These are phyloP conservation scores for Spatula clypeata DNA, from an alignment of 2,797 vertebrate species.

Conservation along the genomic window DNA sequence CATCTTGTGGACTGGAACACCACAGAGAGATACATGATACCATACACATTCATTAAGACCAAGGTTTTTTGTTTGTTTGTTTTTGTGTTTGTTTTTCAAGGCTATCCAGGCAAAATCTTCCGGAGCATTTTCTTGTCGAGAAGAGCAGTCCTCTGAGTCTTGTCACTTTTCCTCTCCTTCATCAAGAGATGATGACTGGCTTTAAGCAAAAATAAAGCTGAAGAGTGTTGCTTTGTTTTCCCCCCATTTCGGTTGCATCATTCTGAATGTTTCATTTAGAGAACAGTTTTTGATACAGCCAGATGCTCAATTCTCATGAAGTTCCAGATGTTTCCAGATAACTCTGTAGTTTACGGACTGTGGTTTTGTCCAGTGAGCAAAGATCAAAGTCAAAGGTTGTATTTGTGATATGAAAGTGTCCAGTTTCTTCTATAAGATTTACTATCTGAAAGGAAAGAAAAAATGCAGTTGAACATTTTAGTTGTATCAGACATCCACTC, in stretches of 20 bases:
- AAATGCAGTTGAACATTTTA: neutral
- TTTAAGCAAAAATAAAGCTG: constrained; percentile 85
- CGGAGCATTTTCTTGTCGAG: constrained; percentile 86
- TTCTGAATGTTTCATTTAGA: constrained; percentile 82
- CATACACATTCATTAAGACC: constrained; percentile 91
- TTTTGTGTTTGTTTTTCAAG: constrained; percentile 88
- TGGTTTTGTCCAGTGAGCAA: constrained; percentile 97
- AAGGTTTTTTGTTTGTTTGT: constrained; percentile 75
- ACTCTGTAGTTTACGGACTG: constrained; percentile 98
- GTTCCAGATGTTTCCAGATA: constrained; percentile 95
- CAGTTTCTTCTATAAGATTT: constrained; percentile 99
- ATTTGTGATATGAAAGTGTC: constrained; percentile 99
- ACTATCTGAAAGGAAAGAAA: constrained; percentile 89
- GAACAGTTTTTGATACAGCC: constrained; percentile 83
- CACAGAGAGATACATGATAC: constrained; percentile 86
- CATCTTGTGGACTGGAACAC: constrained; percentile 87
- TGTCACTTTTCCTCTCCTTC: constrained; percentile 81
- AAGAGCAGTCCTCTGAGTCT: constrained; percentile 85
- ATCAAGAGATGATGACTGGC: constrained; percentile 84
- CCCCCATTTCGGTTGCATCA: constrained; percentile 80
- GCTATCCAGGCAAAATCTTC: constrained; percentile 92
- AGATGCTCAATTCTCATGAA: constrained; percentile 89
- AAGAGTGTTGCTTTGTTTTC: constrained; percentile 70
- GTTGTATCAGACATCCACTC: neutral
- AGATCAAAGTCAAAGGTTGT: constrained; percentile 99